These are phyloP conservation scores for Ceratina australensis DNA, from an alignment of 1,140 invertebrate genomes.

Conservation along the genomic window DNA sequence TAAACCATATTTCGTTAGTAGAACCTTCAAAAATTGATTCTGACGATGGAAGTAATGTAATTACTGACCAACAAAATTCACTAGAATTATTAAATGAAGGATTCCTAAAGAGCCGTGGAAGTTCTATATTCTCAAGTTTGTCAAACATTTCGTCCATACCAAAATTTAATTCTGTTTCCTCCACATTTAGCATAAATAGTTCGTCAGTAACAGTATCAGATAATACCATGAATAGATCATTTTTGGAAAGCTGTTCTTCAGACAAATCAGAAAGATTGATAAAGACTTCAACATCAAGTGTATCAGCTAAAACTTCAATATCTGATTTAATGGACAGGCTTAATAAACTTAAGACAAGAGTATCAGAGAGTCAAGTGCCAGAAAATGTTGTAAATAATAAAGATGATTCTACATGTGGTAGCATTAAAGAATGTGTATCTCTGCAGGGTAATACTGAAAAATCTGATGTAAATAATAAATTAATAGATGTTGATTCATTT, in stretches of 20 bases:
- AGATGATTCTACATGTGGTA: background rate
- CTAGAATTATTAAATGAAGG: constrained; percentile 52
- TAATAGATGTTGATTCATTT: constrained; percentile 64
- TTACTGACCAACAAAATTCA: constrained; percentile 23
- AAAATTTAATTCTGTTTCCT: constrained; percentile 52
- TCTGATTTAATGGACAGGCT: constrained; percentile 60
- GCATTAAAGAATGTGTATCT: constrained; percentile 4
- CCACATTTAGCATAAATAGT: constrained; percentile 20
- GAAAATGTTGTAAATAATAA: constrained; percentile 1
- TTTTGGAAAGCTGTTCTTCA: constrained; percentile 53
- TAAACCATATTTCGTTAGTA: background rate
- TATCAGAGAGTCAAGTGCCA: background rate
- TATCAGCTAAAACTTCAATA: constrained; percentile 31
- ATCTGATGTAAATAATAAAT: constrained; percentile 51
- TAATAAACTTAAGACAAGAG: constrained; percentile 56
- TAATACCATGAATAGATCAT: constrained; percentile 63
- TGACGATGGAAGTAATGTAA: constrained; percentile 15
- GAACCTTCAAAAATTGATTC: constrained; percentile 14
- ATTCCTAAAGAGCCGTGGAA: constrained; percentile 41
- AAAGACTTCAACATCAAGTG: background rate
- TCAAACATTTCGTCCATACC: constrained; percentile 63
- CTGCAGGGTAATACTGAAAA: constrained; percentile 13
- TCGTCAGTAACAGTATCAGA: constrained; percentile 51
- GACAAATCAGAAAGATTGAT: background rate
- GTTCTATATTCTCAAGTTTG: constrained; percentile 52